Evolutionary conservation across 1,140 invertebrate species (phyloP).

Genomic region (Lepeophtheirus salmonis): DNA sequence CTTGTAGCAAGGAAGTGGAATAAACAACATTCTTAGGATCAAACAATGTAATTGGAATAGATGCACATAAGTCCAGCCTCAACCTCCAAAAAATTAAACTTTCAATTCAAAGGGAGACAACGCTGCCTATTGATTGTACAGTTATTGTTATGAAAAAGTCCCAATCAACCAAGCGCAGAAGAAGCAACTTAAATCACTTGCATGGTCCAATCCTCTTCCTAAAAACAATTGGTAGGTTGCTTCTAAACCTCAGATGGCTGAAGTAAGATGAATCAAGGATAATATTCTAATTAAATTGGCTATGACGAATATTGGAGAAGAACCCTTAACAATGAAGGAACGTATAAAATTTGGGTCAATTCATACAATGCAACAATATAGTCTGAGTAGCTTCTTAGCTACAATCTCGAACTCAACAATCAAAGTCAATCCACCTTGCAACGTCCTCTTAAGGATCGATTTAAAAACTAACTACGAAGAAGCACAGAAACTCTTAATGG

Average conservation of each 20-base stretch:
- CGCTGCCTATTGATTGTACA: neutral
- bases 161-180: neutral
- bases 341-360: neutral
- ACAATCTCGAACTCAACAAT: neutral
- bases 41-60: neutral
- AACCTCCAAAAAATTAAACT: neutral
- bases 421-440: neutral
- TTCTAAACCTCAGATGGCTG: neutral
- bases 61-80: neutral
- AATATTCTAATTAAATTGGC: neutral
- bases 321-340: neutral
- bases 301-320: neutral
- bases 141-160: neutral
- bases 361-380: neutral
- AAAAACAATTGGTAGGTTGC: neutral
- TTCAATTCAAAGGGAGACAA: neutral
- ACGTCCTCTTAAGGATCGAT: neutral
- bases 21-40: neutral
- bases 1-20: neutral
- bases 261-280: neutral
- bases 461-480: neutral
- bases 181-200: neutral
- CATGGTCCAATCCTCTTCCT: neutral
- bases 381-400: neutral
- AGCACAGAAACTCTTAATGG: too few relatives aligned